Base-by-base conservation (phyloP, 1,140 invertebrate genomes). In the Drosophila parabipectinata region DNA sequence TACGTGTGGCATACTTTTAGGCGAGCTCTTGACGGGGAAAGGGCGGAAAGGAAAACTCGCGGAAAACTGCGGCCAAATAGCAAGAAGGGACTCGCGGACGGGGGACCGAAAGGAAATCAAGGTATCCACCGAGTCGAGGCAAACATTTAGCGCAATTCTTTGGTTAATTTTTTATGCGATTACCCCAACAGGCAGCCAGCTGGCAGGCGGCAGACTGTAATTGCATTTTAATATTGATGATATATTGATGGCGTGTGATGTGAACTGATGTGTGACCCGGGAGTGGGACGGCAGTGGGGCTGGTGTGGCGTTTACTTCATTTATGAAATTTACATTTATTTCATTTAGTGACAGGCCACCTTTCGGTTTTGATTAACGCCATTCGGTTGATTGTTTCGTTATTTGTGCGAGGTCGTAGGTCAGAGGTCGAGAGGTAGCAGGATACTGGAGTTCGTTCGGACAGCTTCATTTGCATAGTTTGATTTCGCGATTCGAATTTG, bases 241-340 rank as follows among this genome's bases (percentile, higher is more conserved):
- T 73, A 73, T 63, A 73, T 73, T 73, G 69, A 62, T 62, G 71
- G 21, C 30, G 41, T 51, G 34, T 21, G 21, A 24, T 45, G 28
- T 41, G 39, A 52, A 57, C 41, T 54, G 51, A 63, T 47, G 30
- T 71, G 63, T 64, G 51, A 44, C 6, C 26, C 26, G 62, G 59
- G 18, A n/a, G 52, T 12, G 0, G 14, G 15, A 15, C 6, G 14
- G 51, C 18, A 15, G 14, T 53, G 28, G n/a, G 21, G 15, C 6
- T 53, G 21, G 28, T 34, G 10, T 10, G 10, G 30, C 15, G 28
- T 3, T 37, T 55, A 83, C 79, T 81, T 81, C 79, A 82, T 81
- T 81, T 81, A 85, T 80, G 72, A 80, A 80, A 83, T 85, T 83
- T 77, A 80, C 81, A 83, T 83, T 80, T 71, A 85, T 76, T 79